Evolutionary conservation across 2,888 invertebrate genomes (phyloP).

Genomic region (Ophraella communa): DNA sequence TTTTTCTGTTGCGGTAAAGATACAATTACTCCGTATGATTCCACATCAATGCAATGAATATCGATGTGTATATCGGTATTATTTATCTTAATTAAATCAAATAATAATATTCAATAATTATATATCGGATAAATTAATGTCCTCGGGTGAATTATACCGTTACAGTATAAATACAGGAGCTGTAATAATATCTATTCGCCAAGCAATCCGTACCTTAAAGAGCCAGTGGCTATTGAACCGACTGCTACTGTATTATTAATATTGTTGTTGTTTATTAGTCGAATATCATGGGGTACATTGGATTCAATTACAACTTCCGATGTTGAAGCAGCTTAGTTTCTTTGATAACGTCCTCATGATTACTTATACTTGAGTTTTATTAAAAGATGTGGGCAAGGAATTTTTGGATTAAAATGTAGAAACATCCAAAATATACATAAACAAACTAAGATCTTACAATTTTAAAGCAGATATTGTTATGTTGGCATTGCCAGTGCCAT

Average conservation of each 20-base stretch:
- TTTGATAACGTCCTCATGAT: not conserved
- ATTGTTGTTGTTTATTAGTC: constrained; percentile 20
- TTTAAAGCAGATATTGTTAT: no score
- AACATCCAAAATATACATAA: no score
- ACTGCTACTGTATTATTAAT: constrained; percentile 9
- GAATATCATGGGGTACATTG: constrained; percentile 5
- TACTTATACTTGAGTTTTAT: no score
- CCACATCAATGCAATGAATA: not conserved
- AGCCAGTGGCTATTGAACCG: constrained; percentile 10
- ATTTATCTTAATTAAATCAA: constrained; percentile 22
- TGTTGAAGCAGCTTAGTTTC: not conserved
- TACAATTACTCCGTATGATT: no score
- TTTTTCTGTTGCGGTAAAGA: no score
- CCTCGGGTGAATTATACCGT: constrained; percentile 5
- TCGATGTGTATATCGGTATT: not conserved
- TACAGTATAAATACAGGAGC: constrained; percentile 19
- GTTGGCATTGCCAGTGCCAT: no score
- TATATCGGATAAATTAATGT: constrained; percentile 13
- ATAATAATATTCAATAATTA: constrained; percentile 16
- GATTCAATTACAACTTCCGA: constrained; percentile 11
- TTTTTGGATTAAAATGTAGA: no score
- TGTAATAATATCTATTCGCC: not conserved
- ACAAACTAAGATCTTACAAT: no score
- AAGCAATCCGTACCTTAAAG: constrained; percentile 6
- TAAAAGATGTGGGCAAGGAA: no score